Base-by-base conservation (phyloP, 2,888 invertebrate genomes). In the Piscicola geometra region DNA sequence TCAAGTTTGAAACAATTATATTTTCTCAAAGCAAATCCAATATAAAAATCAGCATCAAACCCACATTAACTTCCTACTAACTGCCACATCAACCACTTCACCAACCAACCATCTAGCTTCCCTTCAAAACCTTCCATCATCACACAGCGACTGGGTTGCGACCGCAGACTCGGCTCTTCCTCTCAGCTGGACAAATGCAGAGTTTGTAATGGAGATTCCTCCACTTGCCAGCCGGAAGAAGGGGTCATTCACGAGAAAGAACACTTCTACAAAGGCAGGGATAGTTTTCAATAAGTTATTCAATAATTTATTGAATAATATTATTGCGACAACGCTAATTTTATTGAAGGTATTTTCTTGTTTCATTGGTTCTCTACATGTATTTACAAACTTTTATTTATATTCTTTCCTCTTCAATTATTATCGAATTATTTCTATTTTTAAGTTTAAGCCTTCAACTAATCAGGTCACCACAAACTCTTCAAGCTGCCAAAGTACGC, bases 111-210 rank as follows among this genome's bases (percentile, higher is more conserved):
- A 69, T 30, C 18, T n/a, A n/a, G n/a, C n/a, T n/a, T 25, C 60
- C 25, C 60, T 60, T 30, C 30, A 60, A 60, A 30, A 32, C 32
- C 68, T 32, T 1, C 18, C n/a, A n/a, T n/a, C n/a, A n/a, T n/a
- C n/a, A n/a, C 28, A 18, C 85, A 88, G 80, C 79, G 83, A 67
- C 84, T 83, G n/a, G 86, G 86, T 0, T 86, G 86, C 80, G 86
- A 86, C 79, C 83, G 83, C 28, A 79, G 82, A 1, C 79, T 83
- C 30, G 82, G 82, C 30, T 86, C 86, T 0, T 77, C 79, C 0
- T 80, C 78, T 5, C 77, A 77, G 25, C 82, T 81, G 71, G 86
- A 86, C 78, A 77, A 76, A 32, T 86, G 86, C 78, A 86, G 86
- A 1, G 81, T 85, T 2, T 86, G 86, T 79, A 82, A 81, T 1